A percentile compares a stretch with the other conserved stretches of the same genome.
Evolutionary conservation across 2,888 invertebrate genomes (phyloP).

Genomic region (Bimastos eiseni): DNA sequence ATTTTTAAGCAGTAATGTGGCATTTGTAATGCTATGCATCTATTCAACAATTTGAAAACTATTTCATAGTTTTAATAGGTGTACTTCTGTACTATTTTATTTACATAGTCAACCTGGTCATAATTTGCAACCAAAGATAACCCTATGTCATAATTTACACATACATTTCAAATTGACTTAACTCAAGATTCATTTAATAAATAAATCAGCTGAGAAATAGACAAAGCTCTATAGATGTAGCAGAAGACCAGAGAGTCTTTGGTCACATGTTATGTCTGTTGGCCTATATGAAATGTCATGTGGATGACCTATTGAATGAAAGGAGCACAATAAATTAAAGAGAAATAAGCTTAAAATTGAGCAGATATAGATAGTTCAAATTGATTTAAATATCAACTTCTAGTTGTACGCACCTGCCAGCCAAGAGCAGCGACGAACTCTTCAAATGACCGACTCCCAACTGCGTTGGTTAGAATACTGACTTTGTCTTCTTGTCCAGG

Average conservation of each 20-base stretch:
- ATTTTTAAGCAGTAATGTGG: too few species aligned
- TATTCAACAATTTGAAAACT: too few species aligned
- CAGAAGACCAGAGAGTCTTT: not conserved
- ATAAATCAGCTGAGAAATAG: not conserved
- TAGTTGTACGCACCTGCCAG: constrained; percentile 68
- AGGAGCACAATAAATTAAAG: not conserved
- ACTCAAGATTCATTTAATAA: not conserved
- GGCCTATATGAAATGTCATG: not conserved
- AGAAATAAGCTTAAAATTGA: not conserved
- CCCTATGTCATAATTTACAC: not conserved
- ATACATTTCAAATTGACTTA: not conserved
- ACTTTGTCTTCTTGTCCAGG: constrained; percentile 94
- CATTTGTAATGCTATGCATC: too few species aligned
- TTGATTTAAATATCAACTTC: not conserved
- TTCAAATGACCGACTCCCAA: constrained; percentile 91
- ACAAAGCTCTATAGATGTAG: not conserved
- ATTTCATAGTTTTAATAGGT: too few species aligned
- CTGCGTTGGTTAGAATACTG: constrained; percentile 86
- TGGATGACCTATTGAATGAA: not conserved
- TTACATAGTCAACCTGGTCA: too few species aligned
- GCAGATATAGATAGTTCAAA: not conserved
- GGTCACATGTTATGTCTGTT: not conserved
- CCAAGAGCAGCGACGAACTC: constrained; percentile 71
- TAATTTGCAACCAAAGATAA: not conserved
- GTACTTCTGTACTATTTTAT: too few species aligned